A percentile compares a stretch with the other conserved stretches of the same genome.
phyloP scores from a whole-genome alignment of 2,113 vertebrate genomes.

The Mionectes macconnelli region DNA sequence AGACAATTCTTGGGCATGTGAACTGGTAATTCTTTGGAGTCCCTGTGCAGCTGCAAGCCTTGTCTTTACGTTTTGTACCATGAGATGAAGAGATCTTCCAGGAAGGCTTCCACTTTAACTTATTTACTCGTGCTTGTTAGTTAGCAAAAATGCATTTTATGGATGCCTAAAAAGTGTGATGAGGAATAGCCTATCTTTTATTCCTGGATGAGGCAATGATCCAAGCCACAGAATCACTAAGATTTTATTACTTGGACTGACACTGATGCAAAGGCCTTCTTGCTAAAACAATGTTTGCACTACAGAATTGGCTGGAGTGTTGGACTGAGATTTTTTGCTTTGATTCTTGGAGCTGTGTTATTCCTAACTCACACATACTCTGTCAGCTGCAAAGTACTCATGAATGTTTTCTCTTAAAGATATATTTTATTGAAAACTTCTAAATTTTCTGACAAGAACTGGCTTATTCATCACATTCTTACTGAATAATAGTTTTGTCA shows the following conservation, averaged over 20 bases:
- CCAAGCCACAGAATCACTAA: neutral
- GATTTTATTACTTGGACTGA: neutral
- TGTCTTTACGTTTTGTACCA: neutral
- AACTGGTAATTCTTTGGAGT: neutral
- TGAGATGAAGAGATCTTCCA: neutral
- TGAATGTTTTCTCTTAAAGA: neutral
- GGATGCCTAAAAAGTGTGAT: neutral
- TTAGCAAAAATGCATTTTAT: neutral
- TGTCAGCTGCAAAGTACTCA: neutral
- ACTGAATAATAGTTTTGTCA: neutral
- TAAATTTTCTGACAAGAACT: neutral
- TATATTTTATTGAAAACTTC: neutral
- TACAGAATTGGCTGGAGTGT: neutral
- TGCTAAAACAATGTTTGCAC: neutral
- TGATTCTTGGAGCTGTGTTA: neutral
- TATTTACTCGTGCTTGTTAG: neutral
- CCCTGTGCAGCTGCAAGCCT: neutral
- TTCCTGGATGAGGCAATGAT: neutral
- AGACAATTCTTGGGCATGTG: neutral
- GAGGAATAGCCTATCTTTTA: neutral
- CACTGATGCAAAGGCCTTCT: neutral
- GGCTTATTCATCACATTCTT: neutral
- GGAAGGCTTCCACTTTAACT: neutral
- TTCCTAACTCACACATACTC: neutral
- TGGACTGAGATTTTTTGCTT: neutral